Conservation (phyloP, 2,113 vertebrate genomes). For the Centropristis striata region DNA sequence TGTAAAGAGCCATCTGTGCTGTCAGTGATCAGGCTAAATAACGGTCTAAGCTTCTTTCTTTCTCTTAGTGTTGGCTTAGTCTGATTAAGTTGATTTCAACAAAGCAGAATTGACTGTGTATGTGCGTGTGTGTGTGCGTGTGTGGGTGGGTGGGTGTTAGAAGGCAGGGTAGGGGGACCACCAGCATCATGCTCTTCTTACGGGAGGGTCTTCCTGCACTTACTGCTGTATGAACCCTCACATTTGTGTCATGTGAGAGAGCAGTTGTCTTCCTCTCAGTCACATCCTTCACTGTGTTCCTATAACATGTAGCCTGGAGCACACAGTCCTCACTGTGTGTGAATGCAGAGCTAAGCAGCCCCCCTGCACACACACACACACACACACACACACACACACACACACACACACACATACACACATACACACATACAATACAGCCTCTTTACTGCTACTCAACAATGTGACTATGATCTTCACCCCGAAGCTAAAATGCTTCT, state of each 20-base stretch:
- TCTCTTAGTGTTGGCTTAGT: no score
- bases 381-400: constrained; percentile 1
- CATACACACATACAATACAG: constrained; percentile 27
- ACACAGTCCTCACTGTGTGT: constrained; percentile 12
- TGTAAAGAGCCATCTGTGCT: neutral
- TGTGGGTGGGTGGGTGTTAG: neutral
- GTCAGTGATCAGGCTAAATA: neutral
- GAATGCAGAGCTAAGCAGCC: constrained; percentile 1
- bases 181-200: constrained; percentile 3
- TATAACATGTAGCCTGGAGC: constrained; percentile 48
- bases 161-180: neutral
- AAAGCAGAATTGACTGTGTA: constrained; percentile 24
- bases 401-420: neutral
- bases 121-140: neutral
- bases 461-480: constrained; percentile 5
- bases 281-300: constrained; percentile 40
- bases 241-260: constrained; percentile 55
- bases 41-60: neutral
- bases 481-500: neutral
- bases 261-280: constrained; percentile 33
- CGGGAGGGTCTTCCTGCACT: constrained; percentile 2
- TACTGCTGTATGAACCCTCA: neutral
- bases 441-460: constrained; percentile 32
- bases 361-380: neutral
- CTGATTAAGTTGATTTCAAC: neutral